Base-by-base conservation (phyloP, 2,797 vertebrate genomes). In the Crenuchus spilurus region DNA sequence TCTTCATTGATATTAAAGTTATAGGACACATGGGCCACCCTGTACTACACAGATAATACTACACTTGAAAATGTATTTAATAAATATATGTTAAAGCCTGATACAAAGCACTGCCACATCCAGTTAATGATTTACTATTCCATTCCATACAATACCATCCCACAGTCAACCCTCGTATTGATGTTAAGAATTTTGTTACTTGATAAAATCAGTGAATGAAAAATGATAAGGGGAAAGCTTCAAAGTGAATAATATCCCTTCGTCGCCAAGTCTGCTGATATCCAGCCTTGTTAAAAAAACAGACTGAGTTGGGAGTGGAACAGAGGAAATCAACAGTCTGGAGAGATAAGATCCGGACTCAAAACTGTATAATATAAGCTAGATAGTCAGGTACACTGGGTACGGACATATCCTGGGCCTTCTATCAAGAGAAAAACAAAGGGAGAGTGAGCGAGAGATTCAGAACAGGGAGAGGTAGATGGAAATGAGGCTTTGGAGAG, bases 401-500 rank as follows among this genome's bases (percentile, higher is more conserved):
- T 57, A 41, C 55, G 62, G 44, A 41, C 58, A 76, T 37, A 28
- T 24, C 14, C 48, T n/a, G 20, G 41, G 4, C 20, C 35, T 58
- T 41, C 61, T 39, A 22, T 49, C 41, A 62, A 24, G 35, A 16
- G 61, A 63, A 68, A 61, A 31, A 64, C 16, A 69, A 35, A 11
- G 75, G 76, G 54, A 71, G 1, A 28, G 9, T 26, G 41, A 77
- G 20, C 28, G 49, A 55, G 33, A 72, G 35, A 51, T 31, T 33
- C 55, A 7, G 41, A 49, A 46, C 4, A 30, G 75, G 63, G 37
- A 14, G n/a, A 63, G 52, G 65, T n/a, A 67, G 51, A 61, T 46
- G 52, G 57, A 63, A 49, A 44, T 70, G 26, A 49, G 71, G 30
- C 84, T 35, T 78, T 58, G 77, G 30, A 81, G 57, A 74, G 18